A percentile compares a stretch with the other conserved stretches of the same genome.
Conservation (phyloP, 2,113 vertebrate genomes). For the Nanorana parkeri region DNA sequence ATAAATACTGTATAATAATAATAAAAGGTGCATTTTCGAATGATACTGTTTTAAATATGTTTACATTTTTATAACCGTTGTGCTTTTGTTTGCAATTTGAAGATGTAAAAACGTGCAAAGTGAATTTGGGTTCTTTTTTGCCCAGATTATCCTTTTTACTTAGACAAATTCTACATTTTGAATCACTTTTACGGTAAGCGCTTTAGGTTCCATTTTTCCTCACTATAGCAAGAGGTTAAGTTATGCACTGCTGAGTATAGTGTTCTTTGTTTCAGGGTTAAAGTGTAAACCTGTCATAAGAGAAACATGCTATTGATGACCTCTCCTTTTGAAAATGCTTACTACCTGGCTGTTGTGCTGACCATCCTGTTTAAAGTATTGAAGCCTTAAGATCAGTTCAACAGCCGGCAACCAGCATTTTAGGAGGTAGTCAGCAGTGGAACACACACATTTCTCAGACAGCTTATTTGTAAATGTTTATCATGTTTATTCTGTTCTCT, state of each 20-base stretch:
- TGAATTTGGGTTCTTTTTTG: conserved; percentile 60
- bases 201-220: conserved; percentile 8
- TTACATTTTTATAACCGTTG: background rate
- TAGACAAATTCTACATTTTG: conserved; percentile 57
- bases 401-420: too few relatives aligned
- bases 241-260: background rate
- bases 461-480: too few relatives aligned
- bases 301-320: too few relatives aligned
- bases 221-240: conserved; percentile 6
- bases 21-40: background rate
- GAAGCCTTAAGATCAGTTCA: background rate
- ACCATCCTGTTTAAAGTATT: background rate
- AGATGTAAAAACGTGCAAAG: conserved; percentile 41
- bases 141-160: conserved; percentile 58
- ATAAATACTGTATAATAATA: too few relatives aligned
- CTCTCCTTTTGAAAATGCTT: too few relatives aligned
- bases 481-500: too few relatives aligned
- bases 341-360: too few relatives aligned
- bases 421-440: too few relatives aligned
- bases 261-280: background rate
- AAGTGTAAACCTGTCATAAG: too few relatives aligned
- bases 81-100: background rate
- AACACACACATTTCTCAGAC: too few relatives aligned
- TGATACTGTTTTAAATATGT: background rate
- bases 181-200: conserved; percentile 52